phyloP scores from a whole-genome alignment of 2,888 invertebrate genomes.

The Sphaeridia pumilis region DNA sequence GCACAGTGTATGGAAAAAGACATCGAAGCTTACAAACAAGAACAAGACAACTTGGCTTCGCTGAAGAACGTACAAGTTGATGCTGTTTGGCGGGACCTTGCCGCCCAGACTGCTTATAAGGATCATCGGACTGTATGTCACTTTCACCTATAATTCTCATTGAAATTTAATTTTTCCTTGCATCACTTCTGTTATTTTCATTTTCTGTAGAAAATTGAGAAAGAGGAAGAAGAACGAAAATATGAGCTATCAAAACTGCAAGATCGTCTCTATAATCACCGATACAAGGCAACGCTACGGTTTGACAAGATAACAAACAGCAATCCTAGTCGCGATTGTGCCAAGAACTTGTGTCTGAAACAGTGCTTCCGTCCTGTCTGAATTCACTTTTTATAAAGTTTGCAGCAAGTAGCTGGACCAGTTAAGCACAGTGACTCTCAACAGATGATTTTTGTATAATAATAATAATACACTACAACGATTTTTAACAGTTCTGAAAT shows the following conservation, averaged over 20 bases:
- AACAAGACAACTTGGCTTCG: too few species aligned
- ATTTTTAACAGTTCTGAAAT: too few species aligned
- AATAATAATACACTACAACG: too few species aligned
- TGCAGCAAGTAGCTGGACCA: too few species aligned
- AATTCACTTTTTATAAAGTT: neutral
- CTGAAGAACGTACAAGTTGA: too few species aligned
- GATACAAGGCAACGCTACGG: slow-evolving; percentile 20
- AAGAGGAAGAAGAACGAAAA: slow-evolving; percentile 20
- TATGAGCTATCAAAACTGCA: slow-evolving; percentile 25
- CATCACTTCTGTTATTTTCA: neutral
- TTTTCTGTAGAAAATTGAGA: neutral
- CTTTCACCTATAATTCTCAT: too few species aligned
- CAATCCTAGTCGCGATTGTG: slow-evolving; percentile 27
- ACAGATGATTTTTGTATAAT: too few species aligned
- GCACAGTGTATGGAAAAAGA: slow-evolving; percentile 31
- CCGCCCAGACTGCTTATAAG: too few species aligned
- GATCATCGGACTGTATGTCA: too few species aligned
- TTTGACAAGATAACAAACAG: slow-evolving; percentile 17
- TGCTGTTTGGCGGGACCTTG: too few species aligned
- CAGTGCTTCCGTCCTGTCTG: slow-evolving; percentile 25
- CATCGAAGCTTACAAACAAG: too few species aligned
- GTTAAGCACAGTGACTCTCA: too few species aligned
- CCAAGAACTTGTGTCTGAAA: slow-evolving; percentile 21
- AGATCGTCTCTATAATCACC: slow-evolving; percentile 25
- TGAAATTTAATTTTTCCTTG: neutral